Percentiles rank a stretch among this genome's conserved stretches.
Evolutionary conservation across 2,888 invertebrate genomes (phyloP).

Genomic region (Dicyrtomina minuta): DNA sequence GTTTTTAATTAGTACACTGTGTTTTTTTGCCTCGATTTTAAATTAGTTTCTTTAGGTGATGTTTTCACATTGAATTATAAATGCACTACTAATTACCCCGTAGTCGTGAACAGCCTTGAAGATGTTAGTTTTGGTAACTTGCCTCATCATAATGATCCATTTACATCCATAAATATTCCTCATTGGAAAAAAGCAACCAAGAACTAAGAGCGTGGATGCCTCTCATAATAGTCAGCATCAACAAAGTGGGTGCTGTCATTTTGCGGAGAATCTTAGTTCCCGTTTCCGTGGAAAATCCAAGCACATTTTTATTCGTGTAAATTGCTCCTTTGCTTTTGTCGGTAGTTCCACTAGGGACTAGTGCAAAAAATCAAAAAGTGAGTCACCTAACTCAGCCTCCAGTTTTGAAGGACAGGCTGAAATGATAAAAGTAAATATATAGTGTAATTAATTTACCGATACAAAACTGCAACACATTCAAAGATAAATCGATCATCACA

Average conservation of each 20-base stretch:
- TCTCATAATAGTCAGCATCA: slow-evolving; percentile 46
- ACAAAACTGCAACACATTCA: background rate
- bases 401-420: slow-evolving; percentile 41
- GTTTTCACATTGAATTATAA: too few species aligned
- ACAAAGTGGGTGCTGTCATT: slow-evolving; percentile 43
- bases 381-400: slow-evolving; percentile 43
- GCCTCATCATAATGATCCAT: slow-evolving; percentile 48
- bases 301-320: slow-evolving; percentile 45
- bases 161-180: slow-evolving; percentile 46
- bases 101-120: slow-evolving; percentile 49
- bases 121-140: slow-evolving; percentile 49
- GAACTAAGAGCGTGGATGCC: slow-evolving; percentile 28
- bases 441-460: background rate
- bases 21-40: too few species aligned
- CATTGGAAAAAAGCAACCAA: slow-evolving; percentile 48
- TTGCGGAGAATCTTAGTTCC: slow-evolving; percentile 44
- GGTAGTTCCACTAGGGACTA: too few species aligned
- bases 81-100: too few species aligned
- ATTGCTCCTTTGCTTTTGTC: slow-evolving; percentile 51
- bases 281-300: slow-evolving; percentile 49
- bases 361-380: too few species aligned
- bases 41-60: too few species aligned
- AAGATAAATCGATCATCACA: too few species aligned
- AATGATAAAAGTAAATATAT: too few species aligned
- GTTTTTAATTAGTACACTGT: too few species aligned